These are phyloP conservation scores for Diabrotica virgifera DNA, from an alignment of 1,140 invertebrate species.

Conservation along the genomic window DNA sequence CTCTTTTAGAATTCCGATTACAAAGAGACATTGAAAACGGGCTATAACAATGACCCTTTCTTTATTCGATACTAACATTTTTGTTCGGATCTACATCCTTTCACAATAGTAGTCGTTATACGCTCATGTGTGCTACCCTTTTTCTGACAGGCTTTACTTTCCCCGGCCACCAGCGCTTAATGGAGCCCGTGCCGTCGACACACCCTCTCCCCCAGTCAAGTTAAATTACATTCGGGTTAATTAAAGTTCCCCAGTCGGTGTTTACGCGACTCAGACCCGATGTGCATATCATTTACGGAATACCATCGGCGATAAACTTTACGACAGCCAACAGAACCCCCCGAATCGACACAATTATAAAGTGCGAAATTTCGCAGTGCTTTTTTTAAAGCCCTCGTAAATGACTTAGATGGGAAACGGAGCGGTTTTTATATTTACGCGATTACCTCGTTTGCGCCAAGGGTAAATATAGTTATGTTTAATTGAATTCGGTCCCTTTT, in stretches of 20 bases:
- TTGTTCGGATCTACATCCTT: too few species aligned
- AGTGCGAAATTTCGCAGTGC: neutral
- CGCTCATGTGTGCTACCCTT: neutral
- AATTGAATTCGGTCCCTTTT: neutral
- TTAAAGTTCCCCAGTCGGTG: neutral
- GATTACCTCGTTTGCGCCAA: neutral
- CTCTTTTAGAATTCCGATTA: too few species aligned
- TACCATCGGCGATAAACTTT: neutral
- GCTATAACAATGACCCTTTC: too few species aligned
- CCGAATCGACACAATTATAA: neutral
- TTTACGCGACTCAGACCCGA: neutral
- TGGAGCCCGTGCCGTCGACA: neutral
- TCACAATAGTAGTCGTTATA: neutral
- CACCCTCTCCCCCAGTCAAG: slow-evolving; percentile 1
- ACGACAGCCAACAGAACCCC: neutral
- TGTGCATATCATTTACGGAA: slow-evolving; percentile 2
- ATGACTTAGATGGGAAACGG: neutral
- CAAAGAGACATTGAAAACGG: too few species aligned
- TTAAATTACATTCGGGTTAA: slow-evolving; percentile 3
- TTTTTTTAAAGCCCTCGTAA: neutral
- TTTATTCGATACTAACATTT: too few species aligned
- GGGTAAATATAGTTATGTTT: neutral
- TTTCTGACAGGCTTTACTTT: neutral
- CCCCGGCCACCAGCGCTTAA: neutral
- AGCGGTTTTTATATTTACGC: neutral